Conservation (phyloP, 2,113 vertebrate species). For the Leptocoma aspasia region DNA sequence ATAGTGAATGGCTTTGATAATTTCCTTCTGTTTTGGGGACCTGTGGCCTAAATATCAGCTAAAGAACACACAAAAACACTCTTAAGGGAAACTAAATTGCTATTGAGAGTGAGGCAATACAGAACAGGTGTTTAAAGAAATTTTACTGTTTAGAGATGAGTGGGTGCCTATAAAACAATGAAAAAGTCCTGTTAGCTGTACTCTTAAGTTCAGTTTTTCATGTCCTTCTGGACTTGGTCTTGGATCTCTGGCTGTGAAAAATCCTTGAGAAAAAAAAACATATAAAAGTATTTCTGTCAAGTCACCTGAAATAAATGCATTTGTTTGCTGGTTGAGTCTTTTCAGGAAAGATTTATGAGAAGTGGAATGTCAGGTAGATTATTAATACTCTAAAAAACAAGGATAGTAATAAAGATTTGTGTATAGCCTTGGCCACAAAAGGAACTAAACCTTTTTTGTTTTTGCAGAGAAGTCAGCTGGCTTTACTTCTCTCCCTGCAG, state of each 20-base stretch:
- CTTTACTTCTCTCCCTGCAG: neutral
- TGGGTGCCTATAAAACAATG: neutral
- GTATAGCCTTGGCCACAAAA: neutral
- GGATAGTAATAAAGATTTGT: neutral
- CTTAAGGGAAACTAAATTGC: neutral
- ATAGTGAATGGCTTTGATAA: neutral
- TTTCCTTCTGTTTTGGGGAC: neutral
- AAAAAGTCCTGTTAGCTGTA: neutral
- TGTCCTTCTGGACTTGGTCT: neutral
- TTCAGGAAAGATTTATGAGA: neutral
- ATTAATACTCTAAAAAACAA: neutral
- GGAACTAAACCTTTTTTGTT: neutral
- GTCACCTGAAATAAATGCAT: neutral
- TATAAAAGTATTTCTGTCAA: neutral
- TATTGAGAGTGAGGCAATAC: neutral
- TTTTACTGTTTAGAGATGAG: neutral
- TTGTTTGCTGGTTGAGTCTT: neutral
- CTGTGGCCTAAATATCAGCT: neutral
- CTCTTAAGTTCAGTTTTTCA: neutral
- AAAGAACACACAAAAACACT: neutral
- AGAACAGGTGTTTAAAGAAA: neutral
- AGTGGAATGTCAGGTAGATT: neutral
- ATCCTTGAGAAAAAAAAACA: neutral
- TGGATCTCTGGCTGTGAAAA: neutral
- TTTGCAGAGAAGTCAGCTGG: neutral